A percentile compares a stretch with the other conserved stretches of the same genome.
Evolutionary conservation across 1,140 invertebrate species (phyloP).

Genomic region (Andrena cerasifolii): DNA sequence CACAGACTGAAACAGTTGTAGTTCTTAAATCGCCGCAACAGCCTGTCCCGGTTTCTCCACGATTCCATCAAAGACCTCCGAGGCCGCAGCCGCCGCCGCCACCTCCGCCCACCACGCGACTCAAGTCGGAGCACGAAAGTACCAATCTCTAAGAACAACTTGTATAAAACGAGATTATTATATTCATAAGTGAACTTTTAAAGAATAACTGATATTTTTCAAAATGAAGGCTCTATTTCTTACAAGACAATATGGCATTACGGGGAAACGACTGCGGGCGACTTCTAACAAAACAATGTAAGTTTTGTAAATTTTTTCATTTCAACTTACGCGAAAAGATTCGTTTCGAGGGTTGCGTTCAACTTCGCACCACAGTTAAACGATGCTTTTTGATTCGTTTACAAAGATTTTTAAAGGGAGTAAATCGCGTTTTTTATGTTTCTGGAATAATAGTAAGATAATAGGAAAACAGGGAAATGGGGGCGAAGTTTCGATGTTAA

Average conservation of each 20-base stretch:
- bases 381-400: not conserved
- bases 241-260: conserved; percentile 39
- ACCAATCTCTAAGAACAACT: conserved; percentile 77
- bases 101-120: conserved; percentile 74
- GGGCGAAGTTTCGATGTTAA: conserved; percentile 32
- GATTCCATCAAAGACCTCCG: conserved; percentile 77
- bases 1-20: conserved; percentile 72
- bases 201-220: conserved; percentile 40
- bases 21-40: conserved; percentile 73
- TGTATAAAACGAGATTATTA: conserved; percentile 28
- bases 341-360: conserved; percentile 8
- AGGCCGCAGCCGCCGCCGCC: conserved; percentile 81
- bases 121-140: conserved; percentile 80
- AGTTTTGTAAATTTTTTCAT: conserved; percentile 10
- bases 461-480: not conserved
- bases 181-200: conserved; percentile 30
- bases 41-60: conserved; percentile 74
- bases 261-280: not conserved
- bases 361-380: not conserved
- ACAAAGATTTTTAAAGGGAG: not conserved
- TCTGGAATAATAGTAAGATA: not conserved
- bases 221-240: conserved; percentile 31
- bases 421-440: not conserved
- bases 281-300: conserved; percentile 4
- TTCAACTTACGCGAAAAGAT: conserved; percentile 1